Conservation (phyloP, 2,888 invertebrate species). For the Leucania comma region DNA sequence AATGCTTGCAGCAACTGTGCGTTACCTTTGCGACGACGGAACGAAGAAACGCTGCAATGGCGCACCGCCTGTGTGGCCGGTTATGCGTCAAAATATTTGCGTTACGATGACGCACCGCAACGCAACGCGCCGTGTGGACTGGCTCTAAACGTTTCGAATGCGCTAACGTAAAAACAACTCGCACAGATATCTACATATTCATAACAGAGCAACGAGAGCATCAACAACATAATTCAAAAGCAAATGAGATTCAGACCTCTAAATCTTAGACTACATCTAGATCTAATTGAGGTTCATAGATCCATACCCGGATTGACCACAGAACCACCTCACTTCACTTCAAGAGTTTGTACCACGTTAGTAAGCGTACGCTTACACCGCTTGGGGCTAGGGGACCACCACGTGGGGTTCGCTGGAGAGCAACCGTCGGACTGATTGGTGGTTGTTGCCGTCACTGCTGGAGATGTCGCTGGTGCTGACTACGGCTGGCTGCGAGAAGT, state of each 20-base stretch:
- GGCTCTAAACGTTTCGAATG: too few species aligned
- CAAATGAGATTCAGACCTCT: conserved; percentile 37
- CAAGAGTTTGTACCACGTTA: conserved; percentile 60
- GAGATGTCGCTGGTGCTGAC: conserved; percentile 87
- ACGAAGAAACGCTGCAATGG: neutral
- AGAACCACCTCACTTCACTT: conserved; percentile 44
- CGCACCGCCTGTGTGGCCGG: neutral
- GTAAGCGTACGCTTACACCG: conserved; percentile 80
- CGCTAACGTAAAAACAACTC: too few species aligned
- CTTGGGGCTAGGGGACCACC: conserved; percentile 84
- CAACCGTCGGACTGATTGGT: conserved; percentile 85
- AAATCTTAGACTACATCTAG: conserved; percentile 34
- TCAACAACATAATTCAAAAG: conserved; percentile 5
- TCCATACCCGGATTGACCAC: conserved; percentile 13
- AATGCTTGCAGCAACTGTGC: conserved; percentile 56
- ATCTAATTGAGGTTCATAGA: conserved; percentile 35
- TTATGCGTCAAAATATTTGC: too few species aligned
- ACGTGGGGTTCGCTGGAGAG: conserved; percentile 81
- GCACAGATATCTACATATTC: neutral
- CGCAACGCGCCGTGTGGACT: too few species aligned
- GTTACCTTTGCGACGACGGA: conserved; percentile 42
- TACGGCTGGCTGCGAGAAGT: conserved; percentile 86
- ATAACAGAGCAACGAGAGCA: conserved; percentile 7
- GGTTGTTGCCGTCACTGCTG: conserved; percentile 88
- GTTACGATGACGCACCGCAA: too few species aligned